phyloP scores from a whole-genome alignment of 2,888 invertebrate species.

The Meandrusa payeni region DNA sequence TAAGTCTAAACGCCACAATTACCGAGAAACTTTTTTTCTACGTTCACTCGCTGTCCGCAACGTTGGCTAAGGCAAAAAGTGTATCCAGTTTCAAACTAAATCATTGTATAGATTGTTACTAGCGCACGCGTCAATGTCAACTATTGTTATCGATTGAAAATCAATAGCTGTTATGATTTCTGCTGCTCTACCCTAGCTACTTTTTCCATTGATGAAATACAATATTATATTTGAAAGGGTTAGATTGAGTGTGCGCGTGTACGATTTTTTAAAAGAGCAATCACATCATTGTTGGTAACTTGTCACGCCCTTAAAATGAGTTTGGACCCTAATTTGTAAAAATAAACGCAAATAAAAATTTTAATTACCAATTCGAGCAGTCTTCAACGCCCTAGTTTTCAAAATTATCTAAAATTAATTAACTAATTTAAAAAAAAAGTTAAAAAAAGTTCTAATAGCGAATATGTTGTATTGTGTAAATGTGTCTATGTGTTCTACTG shows the following conservation, averaged over 20 bases:
- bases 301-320: slow-evolving; percentile 29
- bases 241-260: slow-evolving; percentile 29
- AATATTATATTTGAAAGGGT: slow-evolving; percentile 64
- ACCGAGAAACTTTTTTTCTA: slow-evolving; percentile 29
- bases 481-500: too few relatives aligned
- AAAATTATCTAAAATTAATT: too few relatives aligned
- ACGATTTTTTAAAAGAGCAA: slow-evolving; percentile 37
- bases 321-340: slow-evolving; percentile 32
- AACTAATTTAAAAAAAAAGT: too few relatives aligned
- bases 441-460: too few relatives aligned
- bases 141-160: slow-evolving; percentile 52
- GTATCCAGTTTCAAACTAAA: slow-evolving; percentile 51
- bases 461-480: too few relatives aligned
- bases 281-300: slow-evolving; percentile 47
- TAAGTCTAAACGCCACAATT: slow-evolving; percentile 28
- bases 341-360: too few relatives aligned
- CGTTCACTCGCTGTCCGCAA: slow-evolving; percentile 30
- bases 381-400: too few relatives aligned
- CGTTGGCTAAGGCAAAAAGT: slow-evolving; percentile 51
- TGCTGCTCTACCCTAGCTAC: slow-evolving; percentile 40
- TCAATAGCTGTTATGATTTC: slow-evolving; percentile 56
- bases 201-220: slow-evolving; percentile 54
- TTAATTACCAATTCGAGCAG: too few relatives aligned
- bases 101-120: slow-evolving; percentile 50
- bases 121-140: slow-evolving; percentile 51